Evolutionary conservation across 2,113 vertebrate genomes (phyloP).

Genomic region (Chitala chitala): DNA sequence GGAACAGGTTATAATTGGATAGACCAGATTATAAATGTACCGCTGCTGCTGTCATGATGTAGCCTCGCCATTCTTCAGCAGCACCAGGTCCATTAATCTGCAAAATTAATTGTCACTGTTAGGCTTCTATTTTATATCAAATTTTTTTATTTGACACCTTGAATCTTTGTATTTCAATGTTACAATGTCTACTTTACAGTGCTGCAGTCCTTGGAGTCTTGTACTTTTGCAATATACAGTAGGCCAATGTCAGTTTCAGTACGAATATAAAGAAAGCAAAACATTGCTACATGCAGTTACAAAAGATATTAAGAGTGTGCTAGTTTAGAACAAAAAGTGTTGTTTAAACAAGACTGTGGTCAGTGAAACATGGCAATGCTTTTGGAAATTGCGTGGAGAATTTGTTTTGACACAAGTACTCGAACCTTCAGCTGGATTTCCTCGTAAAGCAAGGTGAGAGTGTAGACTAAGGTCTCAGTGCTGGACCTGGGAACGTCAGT

Average conservation of each 20-base stretch:
- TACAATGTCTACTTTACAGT: not conserved
- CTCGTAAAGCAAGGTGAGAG: slow-evolving; percentile 29
- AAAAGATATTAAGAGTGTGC: too few relatives aligned
- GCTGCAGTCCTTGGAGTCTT: not conserved
- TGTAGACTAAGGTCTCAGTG: slow-evolving; percentile 34
- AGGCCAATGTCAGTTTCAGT: too few relatives aligned
- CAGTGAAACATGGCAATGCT: not conserved
- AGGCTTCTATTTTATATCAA: not conserved
- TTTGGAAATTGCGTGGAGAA: not conserved
- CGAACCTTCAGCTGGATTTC: slow-evolving; percentile 52
- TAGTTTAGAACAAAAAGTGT: too few relatives aligned
- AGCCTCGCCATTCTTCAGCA: slow-evolving; percentile 69
- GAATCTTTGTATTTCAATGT: not conserved
- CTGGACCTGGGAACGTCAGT: slow-evolving; percentile 19
- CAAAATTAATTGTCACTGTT: not conserved
- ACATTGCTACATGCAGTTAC: too few relatives aligned
- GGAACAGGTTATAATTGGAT: not conserved
- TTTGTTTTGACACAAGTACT: not conserved
- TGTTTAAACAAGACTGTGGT: not conserved
- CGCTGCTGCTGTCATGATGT: slow-evolving; percentile 67
- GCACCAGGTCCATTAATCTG: slow-evolving; percentile 61
- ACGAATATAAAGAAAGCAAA: too few relatives aligned
- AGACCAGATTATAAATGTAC: slow-evolving; percentile 50
- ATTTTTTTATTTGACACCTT: not conserved
- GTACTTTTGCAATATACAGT: not conserved